A percentile compares a stretch with the other conserved stretches of the same genome.
Evolutionary conservation across 1,140 invertebrate species (phyloP).

Genomic region (Halesus radiatus): DNA sequence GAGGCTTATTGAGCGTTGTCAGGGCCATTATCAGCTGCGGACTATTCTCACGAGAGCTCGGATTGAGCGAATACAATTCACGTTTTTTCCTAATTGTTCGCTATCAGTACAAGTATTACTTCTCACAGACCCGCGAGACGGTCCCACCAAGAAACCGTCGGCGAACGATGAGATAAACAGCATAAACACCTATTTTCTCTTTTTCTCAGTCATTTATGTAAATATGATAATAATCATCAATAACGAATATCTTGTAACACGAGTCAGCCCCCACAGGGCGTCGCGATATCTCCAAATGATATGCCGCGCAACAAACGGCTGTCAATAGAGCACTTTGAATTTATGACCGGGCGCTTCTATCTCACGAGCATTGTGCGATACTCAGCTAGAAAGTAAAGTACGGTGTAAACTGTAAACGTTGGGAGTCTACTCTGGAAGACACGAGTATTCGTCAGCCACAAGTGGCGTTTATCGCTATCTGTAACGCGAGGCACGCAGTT

Average conservation of each 20-base stretch:
- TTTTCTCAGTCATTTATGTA: constrained; percentile 35
- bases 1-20: constrained; percentile 17
- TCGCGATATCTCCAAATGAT: neutral
- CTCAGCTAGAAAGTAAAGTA: too few species aligned
- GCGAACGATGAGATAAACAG: constrained; percentile 32
- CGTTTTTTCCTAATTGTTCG: constrained; percentile 45
- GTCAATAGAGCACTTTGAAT: too few species aligned
- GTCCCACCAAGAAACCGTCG: constrained; percentile 24
- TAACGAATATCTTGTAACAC: constrained; percentile 1
- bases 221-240: constrained; percentile 21
- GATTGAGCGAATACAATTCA: constrained; percentile 38
- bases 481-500: too few species aligned
- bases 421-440: too few species aligned
- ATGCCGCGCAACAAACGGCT: too few species aligned
- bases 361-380: too few species aligned
- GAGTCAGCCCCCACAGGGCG: neutral
- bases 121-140: constrained; percentile 25
- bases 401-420: too few species aligned
- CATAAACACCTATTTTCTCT: constrained; percentile 44
- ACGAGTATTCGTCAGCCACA: too few species aligned
- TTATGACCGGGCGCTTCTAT: too few species aligned
- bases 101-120: neutral
- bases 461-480: too few species aligned
- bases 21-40: neutral
- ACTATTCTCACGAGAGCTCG: constrained; percentile 25